A percentile compares a stretch with the other conserved stretches of the same genome.
These are phyloP conservation scores for Drosophila meridiana DNA, from an alignment of 2,888 invertebrate genomes.

Conservation along the genomic window DNA sequence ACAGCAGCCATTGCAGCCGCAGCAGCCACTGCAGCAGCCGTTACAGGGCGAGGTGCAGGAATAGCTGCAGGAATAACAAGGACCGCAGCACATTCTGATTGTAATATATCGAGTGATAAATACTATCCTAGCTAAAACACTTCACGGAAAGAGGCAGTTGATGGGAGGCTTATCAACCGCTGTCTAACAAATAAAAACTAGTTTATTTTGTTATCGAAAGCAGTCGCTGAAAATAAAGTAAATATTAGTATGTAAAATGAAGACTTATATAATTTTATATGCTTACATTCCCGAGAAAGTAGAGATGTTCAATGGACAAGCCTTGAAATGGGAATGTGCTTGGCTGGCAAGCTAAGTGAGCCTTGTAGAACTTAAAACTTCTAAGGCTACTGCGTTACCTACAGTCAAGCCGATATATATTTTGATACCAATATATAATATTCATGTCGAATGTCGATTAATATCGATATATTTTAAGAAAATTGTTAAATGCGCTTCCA, in stretches of 20 bases:
- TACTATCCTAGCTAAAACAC: background rate
- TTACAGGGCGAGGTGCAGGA: conserved; percentile 26
- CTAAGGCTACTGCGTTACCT: background rate
- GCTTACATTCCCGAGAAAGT: conserved; percentile 3
- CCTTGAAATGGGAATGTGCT: background rate
- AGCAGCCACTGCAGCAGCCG: conserved; percentile 25
- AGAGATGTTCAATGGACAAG: background rate
- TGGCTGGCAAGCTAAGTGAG: too few species aligned
- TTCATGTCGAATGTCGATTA: too few species aligned
- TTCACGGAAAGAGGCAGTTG: conserved; percentile 2
- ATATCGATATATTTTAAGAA: background rate
- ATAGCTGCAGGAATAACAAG: conserved; percentile 25
- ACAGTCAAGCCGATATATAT: background rate
- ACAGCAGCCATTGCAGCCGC: conserved; percentile 26
- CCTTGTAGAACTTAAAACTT: too few species aligned
- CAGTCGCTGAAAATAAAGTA: background rate
- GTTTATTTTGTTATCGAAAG: background rate
- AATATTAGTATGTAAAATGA: background rate
- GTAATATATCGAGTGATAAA: background rate
- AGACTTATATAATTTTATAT: background rate
- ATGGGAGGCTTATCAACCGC: background rate
- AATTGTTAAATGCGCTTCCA: background rate
- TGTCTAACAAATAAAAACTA: background rate
- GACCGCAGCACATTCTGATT: conserved; percentile 9
- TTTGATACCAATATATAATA: background rate